Evolutionary conservation across 2,888 invertebrate genomes (phyloP), one percentile per base, ranked within the genome.

Genomic region (Tryphoninae sp.): DNA sequence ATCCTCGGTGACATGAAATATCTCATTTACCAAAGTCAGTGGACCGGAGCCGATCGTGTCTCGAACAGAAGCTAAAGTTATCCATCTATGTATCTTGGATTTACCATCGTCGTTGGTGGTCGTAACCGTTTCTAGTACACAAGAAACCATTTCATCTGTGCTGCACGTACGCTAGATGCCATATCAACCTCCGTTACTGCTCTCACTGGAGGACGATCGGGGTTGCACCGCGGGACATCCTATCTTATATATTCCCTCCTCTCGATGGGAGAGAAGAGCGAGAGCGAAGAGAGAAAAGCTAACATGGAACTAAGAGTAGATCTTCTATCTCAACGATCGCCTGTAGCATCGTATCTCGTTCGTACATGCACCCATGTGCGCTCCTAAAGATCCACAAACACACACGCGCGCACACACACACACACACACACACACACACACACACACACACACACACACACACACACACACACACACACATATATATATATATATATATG

Each of bases 311-410:
- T 13, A 23, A 33, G 65, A 62, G 40, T 75, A 69, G 76, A 76
- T 76, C 53, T 72, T 45, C 51, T 72, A 80, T 76, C 76, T 33
- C 42, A 76, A 76, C 80, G 71, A 80, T 80, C 76, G 45, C 40
- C 76, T 67, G 42, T 65, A 67, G 75, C 67, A 49, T 65, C 59
- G 61, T 76, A 67, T 65, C 42, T 61, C 67, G 71, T 72, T 76
- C 61, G 61, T 67, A 61, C 42, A 71, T 67, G 19, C 40, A 33
- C 33, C 23, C 67, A 22, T 59, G 45, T 26, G 13, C 51, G 4
- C 16, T 55, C 19, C 19, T 55, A 16, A 55, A 9, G 19, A 19
- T 19, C 1, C 19, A 19, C 19, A 19, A 19, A 19, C 19, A 19
- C 19, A 19, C 19, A 19, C n/a, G n/a, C n/a, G n/a, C n/a, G n/a